phyloP scores from a whole-genome alignment of 2,113 vertebrate species.

The Datnioides undecimradiatus region DNA sequence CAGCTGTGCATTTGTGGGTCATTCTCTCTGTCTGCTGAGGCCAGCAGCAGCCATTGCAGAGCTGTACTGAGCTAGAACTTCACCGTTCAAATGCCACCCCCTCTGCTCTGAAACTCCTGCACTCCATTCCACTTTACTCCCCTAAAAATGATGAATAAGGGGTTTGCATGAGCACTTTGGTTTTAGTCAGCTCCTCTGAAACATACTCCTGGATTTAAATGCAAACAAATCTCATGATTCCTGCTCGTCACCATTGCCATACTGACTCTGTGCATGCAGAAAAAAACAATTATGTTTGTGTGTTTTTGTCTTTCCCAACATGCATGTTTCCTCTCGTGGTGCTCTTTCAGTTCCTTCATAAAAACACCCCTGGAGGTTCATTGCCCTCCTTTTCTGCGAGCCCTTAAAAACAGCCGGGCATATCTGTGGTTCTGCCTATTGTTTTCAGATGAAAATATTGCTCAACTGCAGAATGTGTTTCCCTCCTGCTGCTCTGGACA shows the following conservation, averaged over 20 bases:
- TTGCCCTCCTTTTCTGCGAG: slow-evolving; percentile 35
- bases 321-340: slow-evolving; percentile 27
- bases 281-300: slow-evolving; percentile 14
- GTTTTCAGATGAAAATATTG: slow-evolving; percentile 63
- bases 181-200: slow-evolving; percentile 42
- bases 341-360: slow-evolving; percentile 41
- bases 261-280: not conserved
- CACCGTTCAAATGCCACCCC: slow-evolving; percentile 13
- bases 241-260: not conserved
- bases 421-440: slow-evolving; percentile 64
- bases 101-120: slow-evolving; percentile 25
- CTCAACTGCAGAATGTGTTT: slow-evolving; percentile 56
- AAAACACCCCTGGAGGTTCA: slow-evolving; percentile 47
- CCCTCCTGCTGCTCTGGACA: slow-evolving; percentile 57
- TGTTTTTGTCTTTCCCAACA: slow-evolving; percentile 17
- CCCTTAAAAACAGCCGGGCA: slow-evolving; percentile 41
- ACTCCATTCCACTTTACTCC: slow-evolving; percentile 36
- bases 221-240: slow-evolving; percentile 37
- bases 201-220: slow-evolving; percentile 7
- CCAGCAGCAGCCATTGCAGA: slow-evolving; percentile 45
- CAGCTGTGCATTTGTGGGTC: slow-evolving; percentile 80
- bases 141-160: slow-evolving; percentile 52
- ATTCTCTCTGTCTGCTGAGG: slow-evolving; percentile 62
- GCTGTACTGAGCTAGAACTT: slow-evolving; percentile 25
- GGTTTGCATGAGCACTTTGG: slow-evolving; percentile 17